A percentile compares a stretch with the other conserved stretches of the same genome.
phyloP scores from a whole-genome alignment of 2,888 invertebrate genomes.

The Drosophila lutescens region DNA sequence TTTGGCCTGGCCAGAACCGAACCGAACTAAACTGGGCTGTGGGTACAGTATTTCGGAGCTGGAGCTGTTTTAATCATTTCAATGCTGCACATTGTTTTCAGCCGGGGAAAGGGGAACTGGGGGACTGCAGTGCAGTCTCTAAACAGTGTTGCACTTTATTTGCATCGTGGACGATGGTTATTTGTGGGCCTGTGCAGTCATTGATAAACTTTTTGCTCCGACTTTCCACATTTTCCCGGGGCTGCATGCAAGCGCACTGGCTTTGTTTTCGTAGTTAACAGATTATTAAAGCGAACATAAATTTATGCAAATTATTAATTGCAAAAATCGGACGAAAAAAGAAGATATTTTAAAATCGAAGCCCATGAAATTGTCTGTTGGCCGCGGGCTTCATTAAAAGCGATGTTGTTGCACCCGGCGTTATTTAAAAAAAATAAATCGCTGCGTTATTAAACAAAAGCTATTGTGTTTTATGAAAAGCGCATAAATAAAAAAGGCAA shows the following conservation, averaged over 20 bases:
- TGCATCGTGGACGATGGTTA: constrained; percentile 47
- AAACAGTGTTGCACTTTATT: constrained; percentile 74
- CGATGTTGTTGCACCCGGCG: constrained; percentile 39
- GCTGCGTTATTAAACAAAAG: constrained; percentile 75
- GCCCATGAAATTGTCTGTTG: constrained; percentile 64
- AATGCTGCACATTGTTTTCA: constrained; percentile 78
- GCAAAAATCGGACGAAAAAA: constrained; percentile 29
- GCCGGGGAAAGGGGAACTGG: not conserved
- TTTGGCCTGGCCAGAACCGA: constrained; percentile 29
- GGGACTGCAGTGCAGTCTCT: constrained; percentile 42
- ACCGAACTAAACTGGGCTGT: constrained; percentile 48
- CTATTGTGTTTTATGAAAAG: constrained; percentile 78
- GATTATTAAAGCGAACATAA: constrained; percentile 73
- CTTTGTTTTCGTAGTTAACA: constrained; percentile 63
- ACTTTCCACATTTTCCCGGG: constrained; percentile 33
- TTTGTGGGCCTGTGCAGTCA: constrained; percentile 52
- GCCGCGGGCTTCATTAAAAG: constrained; percentile 61
- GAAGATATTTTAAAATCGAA: constrained; percentile 49
- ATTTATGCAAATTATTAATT: constrained; percentile 72
- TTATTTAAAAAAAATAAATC: constrained; percentile 48
- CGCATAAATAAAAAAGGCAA: constrained; percentile 76
- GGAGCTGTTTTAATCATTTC: constrained; percentile 79
- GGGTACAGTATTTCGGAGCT: constrained; percentile 72
- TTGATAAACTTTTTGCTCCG: constrained; percentile 65
- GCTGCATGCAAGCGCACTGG: constrained; percentile 20